phyloP scores from a whole-genome alignment of 2,113 vertebrate genomes.

The Spheniscus mendiculus region DNA sequence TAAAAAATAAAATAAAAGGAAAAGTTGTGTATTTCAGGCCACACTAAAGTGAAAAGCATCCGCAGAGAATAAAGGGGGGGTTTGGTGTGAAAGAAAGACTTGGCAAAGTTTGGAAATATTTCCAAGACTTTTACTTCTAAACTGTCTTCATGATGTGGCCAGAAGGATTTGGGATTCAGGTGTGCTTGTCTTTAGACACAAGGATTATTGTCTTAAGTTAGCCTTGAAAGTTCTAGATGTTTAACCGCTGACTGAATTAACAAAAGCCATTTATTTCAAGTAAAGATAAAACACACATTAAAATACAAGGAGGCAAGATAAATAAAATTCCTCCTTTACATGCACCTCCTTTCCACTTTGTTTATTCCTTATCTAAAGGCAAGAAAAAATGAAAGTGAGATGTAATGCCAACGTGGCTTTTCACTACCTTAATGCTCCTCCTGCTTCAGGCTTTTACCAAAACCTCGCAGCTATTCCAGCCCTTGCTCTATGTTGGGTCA shows the following conservation, averaged over 20 bases:
- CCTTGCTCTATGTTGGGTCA: background rate
- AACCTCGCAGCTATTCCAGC: background rate
- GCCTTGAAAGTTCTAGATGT: background rate
- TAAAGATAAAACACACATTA: background rate
- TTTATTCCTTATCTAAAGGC: background rate
- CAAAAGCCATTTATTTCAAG: slow-evolving; percentile 1
- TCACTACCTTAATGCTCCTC: background rate
- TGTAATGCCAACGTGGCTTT: background rate
- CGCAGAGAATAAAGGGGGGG: background rate
- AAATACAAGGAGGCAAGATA: background rate
- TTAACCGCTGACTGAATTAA: background rate
- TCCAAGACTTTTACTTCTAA: background rate
- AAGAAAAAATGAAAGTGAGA: background rate
- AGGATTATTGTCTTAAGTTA: background rate
- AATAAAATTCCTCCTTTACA: background rate
- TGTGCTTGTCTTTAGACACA: background rate
- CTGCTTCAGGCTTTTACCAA: background rate
- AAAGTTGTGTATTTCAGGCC: background rate
- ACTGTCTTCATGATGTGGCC: background rate
- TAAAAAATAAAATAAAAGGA: background rate
- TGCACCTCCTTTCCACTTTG: background rate
- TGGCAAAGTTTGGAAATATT: background rate
- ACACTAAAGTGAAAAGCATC: background rate
- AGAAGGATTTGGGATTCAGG: background rate
- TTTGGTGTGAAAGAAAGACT: background rate